Conservation (phyloP, 2,888 invertebrate genomes). For the Morpho helenor region DNA sequence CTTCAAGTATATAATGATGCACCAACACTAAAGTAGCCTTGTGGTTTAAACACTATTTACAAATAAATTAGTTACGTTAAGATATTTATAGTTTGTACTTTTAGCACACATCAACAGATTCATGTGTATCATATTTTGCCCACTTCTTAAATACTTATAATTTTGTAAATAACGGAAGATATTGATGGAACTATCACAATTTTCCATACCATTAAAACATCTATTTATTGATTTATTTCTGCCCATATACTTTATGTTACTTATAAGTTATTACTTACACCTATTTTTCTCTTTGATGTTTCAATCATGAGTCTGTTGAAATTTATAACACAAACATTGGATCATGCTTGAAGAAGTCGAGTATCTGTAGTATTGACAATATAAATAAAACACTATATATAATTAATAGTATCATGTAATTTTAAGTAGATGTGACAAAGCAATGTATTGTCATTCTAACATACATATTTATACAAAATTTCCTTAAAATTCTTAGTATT, state of each 20-base stretch:
- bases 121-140: slow-evolving; percentile 1
- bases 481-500: no score
- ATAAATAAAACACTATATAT: slow-evolving; percentile 16
- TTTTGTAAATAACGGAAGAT: no score
- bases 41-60: slow-evolving; percentile 65
- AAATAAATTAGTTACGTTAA: slow-evolving; percentile 49
- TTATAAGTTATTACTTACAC: no score
- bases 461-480: background rate
- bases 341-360: slow-evolving; percentile 10
- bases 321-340: slow-evolving; percentile 6
- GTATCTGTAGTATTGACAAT: slow-evolving; percentile 22
- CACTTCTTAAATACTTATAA: no score
- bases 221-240: no score
- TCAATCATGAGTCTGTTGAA: slow-evolving; percentile 6
- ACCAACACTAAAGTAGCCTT: slow-evolving; percentile 73
- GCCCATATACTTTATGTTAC: no score
- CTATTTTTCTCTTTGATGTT: no score
- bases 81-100: slow-evolving; percentile 24
- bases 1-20: slow-evolving; percentile 70
- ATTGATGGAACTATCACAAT: no score
- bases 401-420: slow-evolving; percentile 10
- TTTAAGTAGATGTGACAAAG: slow-evolving; percentile 7
- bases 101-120: slow-evolving; percentile 16
- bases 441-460: slow-evolving; percentile 5
- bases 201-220: no score